Conservation (phyloP, 2,113 vertebrate species). For the Paralichthys olivaceus region DNA sequence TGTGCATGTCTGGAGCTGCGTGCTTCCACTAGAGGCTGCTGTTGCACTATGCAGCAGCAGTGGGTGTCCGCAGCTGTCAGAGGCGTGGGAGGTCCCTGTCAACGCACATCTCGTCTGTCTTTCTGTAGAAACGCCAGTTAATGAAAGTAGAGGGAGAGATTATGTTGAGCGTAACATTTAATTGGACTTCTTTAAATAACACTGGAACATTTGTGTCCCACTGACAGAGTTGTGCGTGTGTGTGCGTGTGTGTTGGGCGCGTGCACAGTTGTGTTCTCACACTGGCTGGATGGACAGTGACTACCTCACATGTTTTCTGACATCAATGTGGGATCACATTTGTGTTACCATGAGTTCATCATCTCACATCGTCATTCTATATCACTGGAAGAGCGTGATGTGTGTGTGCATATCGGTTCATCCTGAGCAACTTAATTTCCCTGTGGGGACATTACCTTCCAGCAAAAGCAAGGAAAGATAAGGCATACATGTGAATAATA, state of each 20-base stretch:
- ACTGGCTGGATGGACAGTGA: not conserved
- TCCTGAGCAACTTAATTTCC: conserved; percentile 14
- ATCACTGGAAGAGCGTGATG: not conserved
- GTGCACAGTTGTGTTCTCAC: not conserved
- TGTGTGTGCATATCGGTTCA: not conserved
- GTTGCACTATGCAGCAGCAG: conserved; percentile 59
- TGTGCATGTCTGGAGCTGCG: not conserved
- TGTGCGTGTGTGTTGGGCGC: not conserved
- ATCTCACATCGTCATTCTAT: not conserved
- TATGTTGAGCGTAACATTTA: conserved; percentile 79
- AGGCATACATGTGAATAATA: conserved; percentile 12
- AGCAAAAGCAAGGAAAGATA: not conserved
- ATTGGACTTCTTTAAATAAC: conserved; percentile 82
- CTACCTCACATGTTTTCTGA: not conserved
- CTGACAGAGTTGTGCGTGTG: conserved; percentile 5
- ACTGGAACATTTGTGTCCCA: conserved; percentile 41
- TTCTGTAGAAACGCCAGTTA: conserved; percentile 74
- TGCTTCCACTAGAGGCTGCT: conserved; percentile 72
- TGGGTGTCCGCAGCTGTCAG: not conserved
- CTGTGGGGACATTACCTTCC: conserved; percentile 12
- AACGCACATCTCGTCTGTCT: conserved; percentile 55
- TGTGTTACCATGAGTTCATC: conserved; percentile 1
- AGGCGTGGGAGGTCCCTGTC: conserved; percentile 59
- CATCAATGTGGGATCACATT: not conserved
- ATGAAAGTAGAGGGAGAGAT: conserved; percentile 78